phyloP scores from a whole-genome alignment of 2,888 invertebrate species.

The Antheraea assamensis region DNA sequence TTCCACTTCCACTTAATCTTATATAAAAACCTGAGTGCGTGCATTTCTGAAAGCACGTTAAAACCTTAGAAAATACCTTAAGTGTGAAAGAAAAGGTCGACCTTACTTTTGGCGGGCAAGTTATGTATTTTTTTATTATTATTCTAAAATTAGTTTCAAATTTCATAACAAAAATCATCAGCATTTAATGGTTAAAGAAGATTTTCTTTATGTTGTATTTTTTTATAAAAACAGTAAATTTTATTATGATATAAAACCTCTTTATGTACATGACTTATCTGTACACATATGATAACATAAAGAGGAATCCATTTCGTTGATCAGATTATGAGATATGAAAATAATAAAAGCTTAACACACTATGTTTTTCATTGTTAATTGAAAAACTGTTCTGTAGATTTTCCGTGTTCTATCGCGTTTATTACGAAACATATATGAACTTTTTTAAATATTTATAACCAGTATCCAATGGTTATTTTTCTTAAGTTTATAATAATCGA shows the following conservation, averaged over 20 bases:
- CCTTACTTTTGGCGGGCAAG: no score
- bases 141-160: no score
- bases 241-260: neutral
- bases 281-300: neutral
- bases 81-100: no score
- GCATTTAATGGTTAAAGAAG: no score
- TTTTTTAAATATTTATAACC: neutral
- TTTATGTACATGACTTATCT: neutral
- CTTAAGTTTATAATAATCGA: no score
- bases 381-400: neutral
- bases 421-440: neutral
- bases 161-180: no score
- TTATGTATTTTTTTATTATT: no score
- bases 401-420: neutral
- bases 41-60: no score
- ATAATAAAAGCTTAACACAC: neutral
- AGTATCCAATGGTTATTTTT: no score
- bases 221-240: neutral
- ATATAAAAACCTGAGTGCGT: no score
- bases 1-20: no score
- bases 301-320: neutral
- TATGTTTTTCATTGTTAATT: neutral
- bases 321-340: neutral
- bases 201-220: neutral
- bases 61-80: no score